Conservation (phyloP, 2,113 vertebrate genomes). For the Pipa parva region DNA sequence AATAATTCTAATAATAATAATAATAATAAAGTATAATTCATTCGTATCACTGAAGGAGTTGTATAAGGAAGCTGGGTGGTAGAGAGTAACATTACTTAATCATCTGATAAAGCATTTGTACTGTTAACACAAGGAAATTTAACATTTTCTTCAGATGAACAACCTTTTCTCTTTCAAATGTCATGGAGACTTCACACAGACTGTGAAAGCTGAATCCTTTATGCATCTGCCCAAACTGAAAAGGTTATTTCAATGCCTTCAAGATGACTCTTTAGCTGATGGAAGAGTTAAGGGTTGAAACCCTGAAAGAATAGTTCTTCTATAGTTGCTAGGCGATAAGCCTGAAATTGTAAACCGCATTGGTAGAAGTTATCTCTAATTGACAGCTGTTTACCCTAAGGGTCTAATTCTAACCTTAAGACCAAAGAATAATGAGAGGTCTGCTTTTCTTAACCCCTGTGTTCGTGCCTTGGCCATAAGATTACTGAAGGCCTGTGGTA, state of each 20-base stretch:
- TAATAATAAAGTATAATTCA: not conserved
- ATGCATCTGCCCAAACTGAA: conserved; percentile 64
- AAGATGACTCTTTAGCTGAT: conserved; percentile 64
- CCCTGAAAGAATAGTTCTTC: conserved; percentile 71
- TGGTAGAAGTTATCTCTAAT: conserved; percentile 89
- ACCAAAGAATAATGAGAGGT: conserved; percentile 86
- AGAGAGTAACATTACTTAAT: conserved; percentile 32
- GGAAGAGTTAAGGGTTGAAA: conserved; percentile 58
- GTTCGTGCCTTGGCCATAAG: conserved; percentile 61
- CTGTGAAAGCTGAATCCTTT: conserved; percentile 51
- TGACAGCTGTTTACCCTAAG: conserved; percentile 96
- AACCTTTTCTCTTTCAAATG: conserved; percentile 46
- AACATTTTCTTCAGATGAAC: conserved; percentile 45
- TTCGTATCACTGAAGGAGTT: not conserved
- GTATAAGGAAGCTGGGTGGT: conserved; percentile 40
- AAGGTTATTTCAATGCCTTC: conserved; percentile 66
- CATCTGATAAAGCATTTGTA: conserved; percentile 43
- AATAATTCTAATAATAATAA: not conserved
- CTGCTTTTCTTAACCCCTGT: conserved; percentile 79
- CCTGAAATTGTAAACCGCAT: conserved; percentile 75
- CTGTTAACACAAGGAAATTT: conserved; percentile 40
- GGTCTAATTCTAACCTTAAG: conserved; percentile 89
- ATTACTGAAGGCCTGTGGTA: conserved; percentile 67
- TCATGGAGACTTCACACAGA: conserved; percentile 45
- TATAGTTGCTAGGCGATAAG: conserved; percentile 91